Conservation (phyloP, 1,140 invertebrate species). For the Nomia melanderi region DNA sequence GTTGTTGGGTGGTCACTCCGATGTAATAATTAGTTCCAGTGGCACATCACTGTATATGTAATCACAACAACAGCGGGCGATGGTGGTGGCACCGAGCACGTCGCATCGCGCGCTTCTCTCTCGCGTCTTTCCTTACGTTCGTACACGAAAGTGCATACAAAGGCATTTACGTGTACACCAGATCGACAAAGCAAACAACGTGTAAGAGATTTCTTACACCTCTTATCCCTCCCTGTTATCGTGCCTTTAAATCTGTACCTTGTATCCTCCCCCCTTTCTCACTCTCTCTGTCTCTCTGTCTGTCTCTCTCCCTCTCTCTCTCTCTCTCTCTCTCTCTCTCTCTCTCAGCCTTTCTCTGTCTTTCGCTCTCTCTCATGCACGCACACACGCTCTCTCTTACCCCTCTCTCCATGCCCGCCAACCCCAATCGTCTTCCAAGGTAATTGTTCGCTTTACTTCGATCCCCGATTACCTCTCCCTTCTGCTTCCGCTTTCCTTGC, state of each 20-base stretch:
- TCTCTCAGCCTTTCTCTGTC: too few relatives aligned
- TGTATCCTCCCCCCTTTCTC: too few relatives aligned
- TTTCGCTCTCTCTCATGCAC: too few relatives aligned
- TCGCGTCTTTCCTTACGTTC: not conserved
- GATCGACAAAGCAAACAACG: constrained; percentile 51
- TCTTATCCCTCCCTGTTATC: not conserved
- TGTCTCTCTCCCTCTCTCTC: too few relatives aligned
- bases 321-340: too few relatives aligned
- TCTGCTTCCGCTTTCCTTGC: constrained; percentile 15
- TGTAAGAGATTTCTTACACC: not conserved
- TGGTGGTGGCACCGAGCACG: constrained; percentile 75
- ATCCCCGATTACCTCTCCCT: not conserved
- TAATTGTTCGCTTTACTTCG: not conserved
- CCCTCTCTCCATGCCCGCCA: too few relatives aligned
- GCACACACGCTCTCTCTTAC: too few relatives aligned
- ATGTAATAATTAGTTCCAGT: constrained; percentile 81
- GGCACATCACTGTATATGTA: constrained; percentile 80
- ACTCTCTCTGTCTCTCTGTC: too few relatives aligned
- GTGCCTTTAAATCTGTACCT: too few relatives aligned
- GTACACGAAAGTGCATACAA: constrained; percentile 10
- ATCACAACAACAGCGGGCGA: constrained; percentile 79
- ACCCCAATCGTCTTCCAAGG: not conserved
- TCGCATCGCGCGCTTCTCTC: constrained; percentile 32
- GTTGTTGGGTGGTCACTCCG: constrained; percentile 78
- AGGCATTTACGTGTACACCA: constrained; percentile 55